Conservation (phyloP, 2,113 vertebrate genomes). For the Plecturocebus donacophilus region DNA sequence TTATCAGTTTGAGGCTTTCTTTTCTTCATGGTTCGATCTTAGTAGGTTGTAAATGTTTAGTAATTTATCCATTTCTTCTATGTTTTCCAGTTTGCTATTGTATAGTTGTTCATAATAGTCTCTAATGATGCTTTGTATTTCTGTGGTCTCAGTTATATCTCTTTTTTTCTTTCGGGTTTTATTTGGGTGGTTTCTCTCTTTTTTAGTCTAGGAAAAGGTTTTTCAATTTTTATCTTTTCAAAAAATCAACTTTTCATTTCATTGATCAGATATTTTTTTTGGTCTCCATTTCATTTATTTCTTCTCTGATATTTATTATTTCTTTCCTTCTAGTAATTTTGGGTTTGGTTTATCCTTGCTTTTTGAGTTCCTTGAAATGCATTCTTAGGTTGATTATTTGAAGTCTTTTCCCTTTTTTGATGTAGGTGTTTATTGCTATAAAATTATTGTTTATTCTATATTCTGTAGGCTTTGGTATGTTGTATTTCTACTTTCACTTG, state of each 20-base stretch:
- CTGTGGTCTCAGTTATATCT: too few relatives aligned
- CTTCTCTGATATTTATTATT: background rate
- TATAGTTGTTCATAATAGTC: background rate
- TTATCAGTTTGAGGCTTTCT: too few relatives aligned
- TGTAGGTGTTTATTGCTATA: background rate
- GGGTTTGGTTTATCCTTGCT: background rate
- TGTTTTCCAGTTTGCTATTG: background rate
- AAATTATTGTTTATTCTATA: background rate
- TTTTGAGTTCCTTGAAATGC: background rate
- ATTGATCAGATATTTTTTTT: background rate
- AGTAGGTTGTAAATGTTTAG: background rate
- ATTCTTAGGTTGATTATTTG: background rate
- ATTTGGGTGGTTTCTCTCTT: too few relatives aligned
- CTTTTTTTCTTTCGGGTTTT: too few relatives aligned
- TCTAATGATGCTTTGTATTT: background rate
- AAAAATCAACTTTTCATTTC: background rate
- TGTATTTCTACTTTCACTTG: background rate
- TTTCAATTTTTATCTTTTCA: background rate
- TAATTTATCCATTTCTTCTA: background rate
- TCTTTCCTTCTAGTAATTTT: background rate
- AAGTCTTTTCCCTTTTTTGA: background rate
- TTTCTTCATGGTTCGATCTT: background rate
- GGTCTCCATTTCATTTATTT: background rate
- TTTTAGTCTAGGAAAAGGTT: background rate
- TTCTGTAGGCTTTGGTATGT: background rate